Evolutionary conservation across 2,888 invertebrate genomes (phyloP).

Genomic region (Drosophila aldrichi): DNA sequence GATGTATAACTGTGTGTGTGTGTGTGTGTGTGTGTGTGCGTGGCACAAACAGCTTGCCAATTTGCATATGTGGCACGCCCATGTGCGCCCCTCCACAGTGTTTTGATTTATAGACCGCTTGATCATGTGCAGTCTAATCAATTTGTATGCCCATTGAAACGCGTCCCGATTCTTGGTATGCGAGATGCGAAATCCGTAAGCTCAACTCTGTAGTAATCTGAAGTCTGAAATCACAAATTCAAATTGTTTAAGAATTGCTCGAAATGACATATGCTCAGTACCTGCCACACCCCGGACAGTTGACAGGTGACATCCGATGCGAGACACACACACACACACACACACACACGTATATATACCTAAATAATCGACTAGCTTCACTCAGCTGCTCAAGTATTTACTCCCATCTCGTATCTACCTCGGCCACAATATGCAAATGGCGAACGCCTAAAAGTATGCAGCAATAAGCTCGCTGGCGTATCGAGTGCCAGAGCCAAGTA

Average conservation of each 20-base stretch:
- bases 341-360: too few relatives aligned
- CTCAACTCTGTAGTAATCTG: not conserved
- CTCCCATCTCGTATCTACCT: not conserved
- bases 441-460: conserved; percentile 4
- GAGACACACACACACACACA: not conserved
- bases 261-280: conserved; percentile 20
- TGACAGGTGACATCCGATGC: conserved; percentile 31
- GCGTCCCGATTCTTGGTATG: not conserved
- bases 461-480: conserved; percentile 1
- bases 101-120: conserved; percentile 63
- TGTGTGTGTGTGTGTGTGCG: conserved; percentile 16
- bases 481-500: not conserved
- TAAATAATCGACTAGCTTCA: not conserved
- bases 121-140: conserved; percentile 38
- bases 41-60: conserved; percentile 44
- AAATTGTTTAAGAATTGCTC: conserved; percentile 32
- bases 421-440: conserved; percentile 12
- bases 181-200: not conserved
- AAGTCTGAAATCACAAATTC: conserved; percentile 29
- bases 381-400: conserved; percentile 2
- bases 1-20: not conserved
- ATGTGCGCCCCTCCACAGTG: conserved; percentile 23
- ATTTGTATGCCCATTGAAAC: conserved; percentile 42
- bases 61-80: conserved; percentile 54
- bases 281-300: conserved; percentile 10